phyloP scores from a whole-genome alignment of 2,113 vertebrate genomes.

The Aleadryas rufinucha region DNA sequence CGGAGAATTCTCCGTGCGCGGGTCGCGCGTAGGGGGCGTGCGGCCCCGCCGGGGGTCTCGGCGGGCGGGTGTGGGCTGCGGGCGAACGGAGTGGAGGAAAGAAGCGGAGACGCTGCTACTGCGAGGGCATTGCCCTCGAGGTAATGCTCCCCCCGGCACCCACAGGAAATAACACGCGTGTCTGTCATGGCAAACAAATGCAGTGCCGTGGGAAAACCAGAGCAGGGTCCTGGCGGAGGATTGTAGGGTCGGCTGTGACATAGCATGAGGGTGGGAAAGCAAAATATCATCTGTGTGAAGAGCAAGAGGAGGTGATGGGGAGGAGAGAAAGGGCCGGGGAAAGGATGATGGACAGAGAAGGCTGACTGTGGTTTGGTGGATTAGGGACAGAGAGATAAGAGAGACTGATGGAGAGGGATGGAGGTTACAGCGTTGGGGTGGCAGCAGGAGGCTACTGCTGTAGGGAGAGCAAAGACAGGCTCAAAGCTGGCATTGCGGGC shows the following conservation, averaged over 20 bases:
- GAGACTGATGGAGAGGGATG: not conserved
- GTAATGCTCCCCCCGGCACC: not conserved
- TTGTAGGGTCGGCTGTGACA: not conserved
- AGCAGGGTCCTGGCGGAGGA: not conserved
- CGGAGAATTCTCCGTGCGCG: not conserved
- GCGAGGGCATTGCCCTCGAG: not conserved
- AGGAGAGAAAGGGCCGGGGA: not conserved
- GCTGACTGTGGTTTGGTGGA: not conserved
- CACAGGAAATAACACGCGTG: not conserved
- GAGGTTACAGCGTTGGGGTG: not conserved
- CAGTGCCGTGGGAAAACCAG: not conserved
- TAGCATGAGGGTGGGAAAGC: not conserved
- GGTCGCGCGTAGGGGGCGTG: not conserved
- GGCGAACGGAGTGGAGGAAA: rapidly evolving
- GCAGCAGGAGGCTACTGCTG: not conserved
- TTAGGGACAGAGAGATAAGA: rapidly evolving
- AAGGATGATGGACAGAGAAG: not conserved
- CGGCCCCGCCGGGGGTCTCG: not conserved
- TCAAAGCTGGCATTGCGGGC: not conserved
- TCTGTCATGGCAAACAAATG: not conserved
- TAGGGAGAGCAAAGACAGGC: not conserved
- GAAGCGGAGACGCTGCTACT: not conserved
- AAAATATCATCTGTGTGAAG: rapidly evolving
- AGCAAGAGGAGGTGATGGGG: not conserved
- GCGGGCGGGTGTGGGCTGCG: not conserved